Evolutionary conservation across 2,888 invertebrate species (phyloP), one percentile per base, ranked within the genome.

Genomic region (Monoplex corrugatus): DNA sequence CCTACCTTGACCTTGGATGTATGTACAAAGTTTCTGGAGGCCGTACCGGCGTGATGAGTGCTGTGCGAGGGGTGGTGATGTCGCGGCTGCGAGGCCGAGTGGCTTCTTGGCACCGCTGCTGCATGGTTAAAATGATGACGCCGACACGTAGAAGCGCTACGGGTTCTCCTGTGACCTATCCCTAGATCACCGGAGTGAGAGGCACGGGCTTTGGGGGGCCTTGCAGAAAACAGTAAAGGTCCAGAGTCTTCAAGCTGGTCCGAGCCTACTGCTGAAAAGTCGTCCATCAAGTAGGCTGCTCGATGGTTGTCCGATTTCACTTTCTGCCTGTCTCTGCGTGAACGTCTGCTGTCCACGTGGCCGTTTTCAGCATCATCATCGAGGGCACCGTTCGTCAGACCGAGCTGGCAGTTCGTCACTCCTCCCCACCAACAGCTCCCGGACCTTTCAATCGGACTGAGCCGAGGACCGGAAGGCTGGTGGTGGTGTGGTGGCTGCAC

Each of bases 81-180:
- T 32, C 43, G 38, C 5, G 85, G 68, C 5, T 72, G 75, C 16
- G 43, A 45, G 35, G 43, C 13, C 43, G 87, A 50, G 3, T 35
- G 10, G 32, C 38, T 23, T 10, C n/a, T 45, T 35, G 38, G 35
- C 38, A 19, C 63, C 23, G 83, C 38, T 23, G 57, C 43, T 10
- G 40, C n/a, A 40, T 38, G 32, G 23, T 13, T 8, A 10, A 80
- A 38, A 28, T 10, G 32, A 40, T 87, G 87, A 19, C 68, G 40
- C 13, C 82, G 82, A n/a, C 88, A 88, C 23, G 82, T 68, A 0
- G 82, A 83, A 0, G 83, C 63, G n/a, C 63, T 88, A 35, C 88
- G 88, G n/a, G 32, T 19, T 8, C 88, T 82, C 63, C 88, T 84
- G 84, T 32, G 68, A n/a, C n/a, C 68, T 8, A n/a, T 16, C 40